Evolutionary conservation across 2,888 invertebrate genomes (phyloP), one percentile per base, ranked within the genome.

Genomic region (Synanthedon andrenaeformis): DNA sequence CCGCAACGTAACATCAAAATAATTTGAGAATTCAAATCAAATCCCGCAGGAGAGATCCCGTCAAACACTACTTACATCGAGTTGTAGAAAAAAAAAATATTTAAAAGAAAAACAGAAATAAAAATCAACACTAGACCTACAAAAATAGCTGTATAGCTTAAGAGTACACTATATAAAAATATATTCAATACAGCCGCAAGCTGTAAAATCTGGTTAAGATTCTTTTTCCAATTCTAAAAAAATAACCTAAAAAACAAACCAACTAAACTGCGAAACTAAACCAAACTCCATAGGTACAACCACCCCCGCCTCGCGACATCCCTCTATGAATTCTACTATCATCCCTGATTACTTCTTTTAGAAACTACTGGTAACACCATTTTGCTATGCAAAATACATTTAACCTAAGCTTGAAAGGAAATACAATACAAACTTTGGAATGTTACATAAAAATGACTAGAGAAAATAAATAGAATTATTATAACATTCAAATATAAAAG

Each of bases 321-420:
- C 65, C 70, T 71, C 71, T 72, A 65, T 62, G 64, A 62, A 65
- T 70, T 71, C 71, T 72, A 65, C 62, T 64, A 62, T 63, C 13
- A 65, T 62, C 67, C 71, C 73, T 66, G 74, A 69, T 70, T 66
- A 62, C 72, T 76, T 77, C 72, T 35, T 74, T 35, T 10, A 35
- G 35, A 61, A 68, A 69, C 77, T 80, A 84, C 78, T 62, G 69
- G 77, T 23, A 80, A 85, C 75, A 77, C 67, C 70, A 80, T 83
- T 86, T 85, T 86, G 86, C 86, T 85, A 82, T 86, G 86, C 86
- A 86, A 86, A 86, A 83, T 82, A 82, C 76, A 74, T 79, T 35
- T 80, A 82, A 66, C 75, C 79, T 81, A 80, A 67, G 74, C 70
- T 72, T 65, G 64, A 72, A 76, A 61, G 64, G 65, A 76, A 78